Base-by-base conservation (phyloP, 2,113 vertebrate species). In the Pomatorhinus ruficollis region DNA sequence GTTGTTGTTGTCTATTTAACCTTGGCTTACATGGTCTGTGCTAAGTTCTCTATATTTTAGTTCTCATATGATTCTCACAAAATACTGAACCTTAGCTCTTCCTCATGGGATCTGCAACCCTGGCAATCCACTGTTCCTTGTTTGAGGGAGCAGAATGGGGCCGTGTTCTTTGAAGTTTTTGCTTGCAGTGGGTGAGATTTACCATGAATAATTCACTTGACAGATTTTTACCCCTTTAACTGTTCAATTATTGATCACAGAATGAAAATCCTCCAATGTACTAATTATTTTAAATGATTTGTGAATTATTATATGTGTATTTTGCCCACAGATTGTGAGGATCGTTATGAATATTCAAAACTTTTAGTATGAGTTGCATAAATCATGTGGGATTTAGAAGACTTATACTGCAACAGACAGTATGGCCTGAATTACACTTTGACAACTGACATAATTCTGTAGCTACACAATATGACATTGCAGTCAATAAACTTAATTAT, bases 241-340 rank as follows among this genome's bases (percentile, higher is more conserved):
- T 91, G 47, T 91, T 97, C 89, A 97, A 94, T 96, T 92, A 97
- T 97, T 97, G 93, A 97, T 97, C 95, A 95, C 91, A 95, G 89
- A 91, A 64, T 47, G 64, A 68, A 93, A 84, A 95, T 83, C 77
- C 83, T 96, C 91, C 59, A 78, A 94, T 0, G 19, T 91, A 64
- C 83, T 93, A 95, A 95, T 96, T 97, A 97, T 92, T 92, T 93
- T 70, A 95, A 95, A 82, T 92, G 11, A 92, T 95, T 95, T 92
- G 77, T 91, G 83, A 93, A 91, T 96, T 95, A 95, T 63, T 95
- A 88, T 49, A 86, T 52, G 18, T 93, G 6, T 75, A 86, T 90
- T 89, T 93, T 95, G 80, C 91, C 86, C 87, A 75, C 83, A 91
- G 89, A 91, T 90, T 95, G 47, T 44, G 61, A 40, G 33, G 60